phyloP scores from a whole-genome alignment of 2,797 vertebrate genomes.

The Megalops cyprinoides region DNA sequence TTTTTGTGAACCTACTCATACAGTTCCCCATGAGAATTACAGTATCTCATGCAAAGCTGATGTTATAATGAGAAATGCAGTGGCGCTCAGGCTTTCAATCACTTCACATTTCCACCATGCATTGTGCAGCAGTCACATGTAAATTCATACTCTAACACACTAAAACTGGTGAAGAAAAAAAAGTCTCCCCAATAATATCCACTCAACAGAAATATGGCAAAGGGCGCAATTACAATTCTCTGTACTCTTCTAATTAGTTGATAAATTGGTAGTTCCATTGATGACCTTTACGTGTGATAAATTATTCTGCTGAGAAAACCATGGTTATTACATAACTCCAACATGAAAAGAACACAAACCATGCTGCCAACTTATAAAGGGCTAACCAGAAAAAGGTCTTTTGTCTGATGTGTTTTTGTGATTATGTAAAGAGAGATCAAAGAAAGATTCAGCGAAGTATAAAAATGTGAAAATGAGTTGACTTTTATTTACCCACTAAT shows the following conservation, averaged over 20 bases:
- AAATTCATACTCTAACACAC: background rate
- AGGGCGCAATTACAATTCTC: constrained; percentile 1
- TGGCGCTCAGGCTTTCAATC: background rate
- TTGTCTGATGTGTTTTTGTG: background rate
- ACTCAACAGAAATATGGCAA: background rate
- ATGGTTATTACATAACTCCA: background rate
- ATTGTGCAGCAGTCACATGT: background rate
- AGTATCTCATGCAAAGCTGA: background rate
- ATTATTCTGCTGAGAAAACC: background rate
- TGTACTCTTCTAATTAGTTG: constrained; percentile 11
- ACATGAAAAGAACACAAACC: background rate
- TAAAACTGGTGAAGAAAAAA: background rate
- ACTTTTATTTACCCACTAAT: constrained; percentile 4
- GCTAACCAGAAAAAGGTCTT: background rate
- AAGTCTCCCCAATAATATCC: background rate
- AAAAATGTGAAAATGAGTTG: background rate
- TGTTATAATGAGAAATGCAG: background rate
- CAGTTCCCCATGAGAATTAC: background rate
- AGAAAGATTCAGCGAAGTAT: background rate
- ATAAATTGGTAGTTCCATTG: constrained; percentile 15
- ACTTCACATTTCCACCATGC: background rate
- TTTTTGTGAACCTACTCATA: constrained; percentile 1
- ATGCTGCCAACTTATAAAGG: background rate
- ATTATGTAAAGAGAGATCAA: constrained; percentile 4
- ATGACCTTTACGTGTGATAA: background rate